These are phyloP conservation scores for Melanitta fusca DNA, from an alignment of 2,797 vertebrate species.

Conservation along the genomic window DNA sequence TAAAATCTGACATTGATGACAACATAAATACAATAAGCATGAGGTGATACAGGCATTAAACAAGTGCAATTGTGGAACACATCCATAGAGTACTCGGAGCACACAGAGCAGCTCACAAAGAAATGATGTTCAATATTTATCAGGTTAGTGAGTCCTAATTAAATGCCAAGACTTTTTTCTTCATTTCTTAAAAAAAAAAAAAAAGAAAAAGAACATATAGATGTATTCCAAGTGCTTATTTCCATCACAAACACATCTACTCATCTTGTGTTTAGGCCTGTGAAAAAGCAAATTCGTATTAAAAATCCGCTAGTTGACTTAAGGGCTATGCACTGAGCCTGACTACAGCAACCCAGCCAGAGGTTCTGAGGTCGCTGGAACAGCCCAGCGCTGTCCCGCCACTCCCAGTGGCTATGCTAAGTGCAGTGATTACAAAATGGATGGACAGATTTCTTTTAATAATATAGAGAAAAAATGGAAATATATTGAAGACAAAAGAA, in stretches of 20 bases:
- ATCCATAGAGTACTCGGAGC: slow-evolving; percentile 40
- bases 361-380: neutral
- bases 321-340: neutral
- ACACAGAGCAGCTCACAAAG: slow-evolving; percentile 55
- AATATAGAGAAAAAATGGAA: neutral
- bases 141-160: slow-evolving; percentile 67
- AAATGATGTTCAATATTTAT: slow-evolving; percentile 74
- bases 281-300: neutral
- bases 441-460: neutral
- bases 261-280: neutral
- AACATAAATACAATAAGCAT: slow-evolving; percentile 69
- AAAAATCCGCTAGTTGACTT: neutral
- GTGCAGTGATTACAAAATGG: neutral
- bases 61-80: slow-evolving; percentile 56
- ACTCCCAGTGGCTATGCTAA: neutral
- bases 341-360: neutral
- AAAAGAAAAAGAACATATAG: slow-evolving; percentile 42
- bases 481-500: slow-evolving; percentile 38
- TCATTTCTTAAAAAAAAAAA: slow-evolving; percentile 45
- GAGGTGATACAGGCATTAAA: slow-evolving; percentile 61
- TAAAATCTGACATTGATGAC: slow-evolving; percentile 73
- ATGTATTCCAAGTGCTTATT: slow-evolving; percentile 52
- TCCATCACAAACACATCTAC: slow-evolving; percentile 20
- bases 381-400: neutral
- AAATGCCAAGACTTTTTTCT: slow-evolving; percentile 71